These are phyloP conservation scores for Gymnopithys bicolor DNA, from an alignment of 2,797 vertebrate genomes.

Conservation along the genomic window DNA sequence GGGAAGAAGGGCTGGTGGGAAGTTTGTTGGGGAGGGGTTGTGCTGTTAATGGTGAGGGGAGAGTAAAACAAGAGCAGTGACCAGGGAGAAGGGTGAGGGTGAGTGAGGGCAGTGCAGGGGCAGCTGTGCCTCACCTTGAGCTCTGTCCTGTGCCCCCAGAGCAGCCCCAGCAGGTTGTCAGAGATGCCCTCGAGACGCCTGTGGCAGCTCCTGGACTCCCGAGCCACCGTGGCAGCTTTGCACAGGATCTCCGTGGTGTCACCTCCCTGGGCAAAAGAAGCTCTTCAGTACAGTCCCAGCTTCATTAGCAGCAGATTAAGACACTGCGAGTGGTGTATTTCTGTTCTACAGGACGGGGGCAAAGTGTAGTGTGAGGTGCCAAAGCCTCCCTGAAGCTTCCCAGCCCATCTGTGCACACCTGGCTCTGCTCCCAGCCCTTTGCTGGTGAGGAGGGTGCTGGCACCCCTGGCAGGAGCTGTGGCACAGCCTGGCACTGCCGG, in stretches of 20 bases:
- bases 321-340: accelerated
- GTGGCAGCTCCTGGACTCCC: not conserved
- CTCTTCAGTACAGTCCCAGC: accelerated
- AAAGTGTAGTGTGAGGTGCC: accelerated
- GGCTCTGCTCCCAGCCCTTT: not conserved
- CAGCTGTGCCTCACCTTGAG: not conserved
- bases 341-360: not conserved
- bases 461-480: too few species aligned
- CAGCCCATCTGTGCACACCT: accelerated
- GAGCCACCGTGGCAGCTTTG: not conserved
- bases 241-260: not conserved
- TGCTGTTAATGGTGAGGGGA: accelerated
- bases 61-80: accelerated
- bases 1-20: not conserved
- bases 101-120: not conserved
- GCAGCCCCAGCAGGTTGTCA: not conserved
- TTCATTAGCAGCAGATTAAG: not conserved
- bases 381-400: not conserved
- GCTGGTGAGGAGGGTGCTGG: not conserved
- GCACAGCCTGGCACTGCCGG: not conserved
- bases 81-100: not conserved
- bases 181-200: not conserved
- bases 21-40: accelerated
- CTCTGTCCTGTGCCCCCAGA: accelerated
- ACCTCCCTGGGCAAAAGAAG: not conserved